These are phyloP conservation scores for Erpetoichthys calabaricus DNA, from an alignment of 2,797 vertebrate species.

Conservation along the genomic window DNA sequence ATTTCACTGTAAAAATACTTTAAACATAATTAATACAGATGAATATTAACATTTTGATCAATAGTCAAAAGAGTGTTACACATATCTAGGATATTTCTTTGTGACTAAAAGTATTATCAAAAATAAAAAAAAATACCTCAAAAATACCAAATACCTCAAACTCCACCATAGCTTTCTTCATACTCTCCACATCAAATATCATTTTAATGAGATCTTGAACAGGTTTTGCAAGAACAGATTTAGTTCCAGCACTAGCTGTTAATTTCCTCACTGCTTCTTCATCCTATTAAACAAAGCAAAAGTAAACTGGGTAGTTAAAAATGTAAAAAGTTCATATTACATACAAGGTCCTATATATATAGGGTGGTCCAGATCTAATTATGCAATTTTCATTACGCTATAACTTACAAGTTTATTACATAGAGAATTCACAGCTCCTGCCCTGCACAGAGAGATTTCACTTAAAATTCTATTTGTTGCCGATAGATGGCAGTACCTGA, in stretches of 20 bases:
- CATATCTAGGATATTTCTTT: too few species aligned
- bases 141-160: constrained; percentile 63
- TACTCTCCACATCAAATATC: constrained; percentile 97
- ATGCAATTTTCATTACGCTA: too few species aligned
- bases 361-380: too few species aligned
- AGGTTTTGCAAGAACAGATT: constrained; percentile 73
- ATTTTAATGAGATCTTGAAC: constrained; percentile 86
- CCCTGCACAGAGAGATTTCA: too few species aligned
- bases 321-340: not conserved
- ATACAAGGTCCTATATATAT: not conserved
- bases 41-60: too few species aligned
- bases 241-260: constrained; percentile 69
- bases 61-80: too few species aligned
- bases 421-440: too few species aligned
- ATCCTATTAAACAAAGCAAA: constrained; percentile 47
- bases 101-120: too few species aligned
- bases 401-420: too few species aligned
- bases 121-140: not conserved
- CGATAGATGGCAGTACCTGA: too few species aligned
- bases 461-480: too few species aligned
- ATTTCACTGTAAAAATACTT: not conserved
- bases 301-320: not conserved
- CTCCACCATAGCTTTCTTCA: constrained; percentile 98
- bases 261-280: constrained; percentile 87
- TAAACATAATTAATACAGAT: not conserved